Percentiles rank a stretch among this genome's conserved stretches.
phyloP scores from a whole-genome alignment of 2,888 invertebrate genomes.

The Habrosyne pyritoides region DNA sequence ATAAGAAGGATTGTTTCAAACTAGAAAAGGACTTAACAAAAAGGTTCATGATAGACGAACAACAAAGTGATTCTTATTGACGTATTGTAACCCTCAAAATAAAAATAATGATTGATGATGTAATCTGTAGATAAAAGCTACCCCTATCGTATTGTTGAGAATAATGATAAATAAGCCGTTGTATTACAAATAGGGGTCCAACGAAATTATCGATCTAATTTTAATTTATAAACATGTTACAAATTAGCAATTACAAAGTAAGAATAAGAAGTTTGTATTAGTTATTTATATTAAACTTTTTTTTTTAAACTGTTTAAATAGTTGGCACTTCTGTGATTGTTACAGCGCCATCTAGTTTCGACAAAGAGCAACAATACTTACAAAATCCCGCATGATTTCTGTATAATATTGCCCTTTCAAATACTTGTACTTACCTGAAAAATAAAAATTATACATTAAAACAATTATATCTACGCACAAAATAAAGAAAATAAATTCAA shows the following conservation, averaged over 20 bases:
- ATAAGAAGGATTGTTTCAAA: no score
- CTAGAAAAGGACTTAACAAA: no score
- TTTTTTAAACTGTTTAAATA: no score
- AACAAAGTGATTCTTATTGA: no score
- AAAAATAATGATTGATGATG: background rate
- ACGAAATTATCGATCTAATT: background rate
- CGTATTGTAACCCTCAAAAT: background rate
- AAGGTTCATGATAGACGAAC: no score
- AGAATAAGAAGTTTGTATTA: no score
- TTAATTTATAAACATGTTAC: no score
- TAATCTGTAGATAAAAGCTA: background rate
- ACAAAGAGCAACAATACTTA: background rate
- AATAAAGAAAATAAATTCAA: background rate
- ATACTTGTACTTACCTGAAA: conserved; percentile 1
- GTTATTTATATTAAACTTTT: no score
- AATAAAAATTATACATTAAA: background rate
- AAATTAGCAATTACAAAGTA: no score
- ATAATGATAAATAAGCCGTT: background rate
- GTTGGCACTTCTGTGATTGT: background rate
- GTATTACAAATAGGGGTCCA: background rate
- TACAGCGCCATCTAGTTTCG: background rate
- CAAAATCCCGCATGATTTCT: background rate
- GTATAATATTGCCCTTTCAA: background rate
- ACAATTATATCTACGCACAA: no score
- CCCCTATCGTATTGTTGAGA: background rate